Evolutionary conservation across 2,888 invertebrate genomes (phyloP).

Genomic region (Melinopterus prodromus): DNA sequence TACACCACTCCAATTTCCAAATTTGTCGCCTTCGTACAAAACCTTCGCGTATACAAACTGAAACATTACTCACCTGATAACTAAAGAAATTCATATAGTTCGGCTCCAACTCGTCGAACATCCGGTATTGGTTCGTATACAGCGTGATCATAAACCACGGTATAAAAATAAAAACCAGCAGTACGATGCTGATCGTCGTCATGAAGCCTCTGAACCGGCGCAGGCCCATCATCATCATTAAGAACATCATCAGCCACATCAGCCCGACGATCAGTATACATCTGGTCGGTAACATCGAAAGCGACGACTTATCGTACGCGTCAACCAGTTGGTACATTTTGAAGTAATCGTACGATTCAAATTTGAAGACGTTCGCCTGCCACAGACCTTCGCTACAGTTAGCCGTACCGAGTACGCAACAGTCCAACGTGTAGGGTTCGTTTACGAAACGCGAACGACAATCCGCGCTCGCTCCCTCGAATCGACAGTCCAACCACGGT

Average conservation of each 20-base stretch:
- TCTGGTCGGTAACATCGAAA: slow-evolving; percentile 6
- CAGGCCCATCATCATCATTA: slow-evolving; percentile 29
- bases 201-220: slow-evolving; percentile 28
- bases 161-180: slow-evolving; percentile 25
- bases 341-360: slow-evolving; percentile 26
- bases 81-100: slow-evolving; percentile 27
- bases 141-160: slow-evolving; percentile 24
- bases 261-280: slow-evolving; percentile 9
- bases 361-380: neutral
- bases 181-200: slow-evolving; percentile 27
- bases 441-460: slow-evolving; percentile 7
- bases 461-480: neutral
- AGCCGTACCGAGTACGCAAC: neutral
- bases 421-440: slow-evolving; percentile 15
- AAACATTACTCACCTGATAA: slow-evolving; percentile 24
- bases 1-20: too few relatives aligned
- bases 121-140: slow-evolving; percentile 14
- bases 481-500: slow-evolving; percentile 32
- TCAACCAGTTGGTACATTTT: slow-evolving; percentile 8
- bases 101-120: slow-evolving; percentile 28
- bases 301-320: neutral
- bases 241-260: slow-evolving; percentile 24
- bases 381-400: slow-evolving; percentile 10
- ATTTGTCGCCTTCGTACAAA: slow-evolving; percentile 38
- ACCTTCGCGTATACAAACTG: neutral